Base-by-base conservation (phyloP, 2,888 invertebrate species). In the Axea sp. region DNA sequence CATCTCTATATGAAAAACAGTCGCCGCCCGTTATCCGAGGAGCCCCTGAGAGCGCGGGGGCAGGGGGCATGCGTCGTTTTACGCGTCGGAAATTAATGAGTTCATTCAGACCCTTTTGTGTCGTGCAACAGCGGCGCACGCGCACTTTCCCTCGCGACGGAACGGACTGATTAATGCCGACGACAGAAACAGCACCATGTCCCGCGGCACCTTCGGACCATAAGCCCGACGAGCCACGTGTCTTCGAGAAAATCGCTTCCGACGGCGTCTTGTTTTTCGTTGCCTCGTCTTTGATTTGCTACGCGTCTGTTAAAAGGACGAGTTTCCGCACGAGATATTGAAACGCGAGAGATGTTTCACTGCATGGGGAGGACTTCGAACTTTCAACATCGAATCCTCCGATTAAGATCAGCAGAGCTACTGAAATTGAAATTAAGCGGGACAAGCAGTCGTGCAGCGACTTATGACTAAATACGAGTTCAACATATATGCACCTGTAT, bases 1-100 rank as follows among this genome's bases (percentile, higher is more conserved):
- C n/a, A n/a, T n/a, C n/a, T n/a, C 57, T 73, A 68, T 68, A 68
- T 73, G 64, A 64, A 73, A 73, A 68, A 62, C 73, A 68, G 67
- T 68, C 73, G 57, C 64, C 64, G 62, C 59, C 73, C 73, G 73
- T 73, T 73, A 73, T 68, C 60, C 67, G 64, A 51, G 68, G 67
- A n/a, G 37, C 53, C 41, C n/a, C n/a, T n/a, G n/a, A n/a, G 43
- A 9, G 12, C 39, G 22, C 57, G 68, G 14, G 28, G 51, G 43
- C 33, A 68, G 64, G 68, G 62, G 69, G 47, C 59, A 64, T 47
- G 49, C 57, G 57, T 74, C 68, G 64, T 39, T 62, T 68, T 49
- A 64, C 49, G 45, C 73, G 37, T 51, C 53, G 68, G 68, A 69
- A 74, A 74, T 68, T 74, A 74, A 69, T 74, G 68, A 74, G 62